Evolutionary conservation across 2,113 vertebrate species (phyloP).

Genomic region (Spea multiplicata): DNA sequence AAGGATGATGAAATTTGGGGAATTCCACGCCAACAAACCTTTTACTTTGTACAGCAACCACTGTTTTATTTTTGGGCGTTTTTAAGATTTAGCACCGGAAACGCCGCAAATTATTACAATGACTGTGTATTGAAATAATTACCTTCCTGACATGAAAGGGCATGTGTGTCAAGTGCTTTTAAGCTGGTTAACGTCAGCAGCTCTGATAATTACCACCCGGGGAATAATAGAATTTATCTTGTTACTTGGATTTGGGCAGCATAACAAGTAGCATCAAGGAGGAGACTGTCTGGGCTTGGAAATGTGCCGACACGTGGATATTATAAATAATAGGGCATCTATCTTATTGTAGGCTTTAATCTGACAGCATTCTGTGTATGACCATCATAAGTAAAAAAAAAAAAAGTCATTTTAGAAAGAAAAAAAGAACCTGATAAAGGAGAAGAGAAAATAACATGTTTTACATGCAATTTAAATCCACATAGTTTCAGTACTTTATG

Average conservation of each 20-base stretch:
- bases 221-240: background rate
- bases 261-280: background rate
- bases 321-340: no score
- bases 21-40: background rate
- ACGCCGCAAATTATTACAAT: conserved; percentile 4
- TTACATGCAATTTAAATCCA: no score
- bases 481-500: no score
- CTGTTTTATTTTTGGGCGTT: background rate
- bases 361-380: no score
- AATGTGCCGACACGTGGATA: no score
- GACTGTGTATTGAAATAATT: conserved; percentile 13
- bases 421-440: no score
- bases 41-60: background rate
- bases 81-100: conserved; percentile 9
- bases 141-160: conserved; percentile 13
- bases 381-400: no score
- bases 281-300: no score
- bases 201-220: background rate
- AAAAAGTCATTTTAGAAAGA: no score
- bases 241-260: background rate
- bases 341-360: no score
- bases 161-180: background rate
- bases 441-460: no score
- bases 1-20: background rate
- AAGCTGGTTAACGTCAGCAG: conserved; percentile 17